Conservation (phyloP, 2,797 vertebrate genomes). For the Falco novaeseelandiae region DNA sequence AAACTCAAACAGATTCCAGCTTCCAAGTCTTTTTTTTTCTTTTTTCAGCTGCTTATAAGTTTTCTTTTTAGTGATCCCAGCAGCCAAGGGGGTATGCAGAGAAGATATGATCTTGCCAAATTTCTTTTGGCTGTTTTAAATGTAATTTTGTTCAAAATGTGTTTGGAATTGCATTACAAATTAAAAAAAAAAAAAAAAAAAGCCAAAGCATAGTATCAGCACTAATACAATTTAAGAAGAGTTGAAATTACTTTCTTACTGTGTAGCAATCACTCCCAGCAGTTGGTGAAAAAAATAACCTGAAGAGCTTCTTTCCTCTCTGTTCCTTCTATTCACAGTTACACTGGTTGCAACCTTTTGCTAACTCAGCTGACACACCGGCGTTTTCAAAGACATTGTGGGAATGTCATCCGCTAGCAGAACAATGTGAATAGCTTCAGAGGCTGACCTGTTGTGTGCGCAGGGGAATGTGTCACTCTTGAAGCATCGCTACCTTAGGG, state of each 20-base stretch:
- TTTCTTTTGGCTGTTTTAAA: conserved; percentile 62
- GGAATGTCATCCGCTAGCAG: conserved; percentile 4
- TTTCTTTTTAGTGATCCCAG: conserved; percentile 35
- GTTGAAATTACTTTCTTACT: conserved; percentile 50
- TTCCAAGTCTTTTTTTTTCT: not conserved
- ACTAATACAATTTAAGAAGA: conserved; percentile 37
- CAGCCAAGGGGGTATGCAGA: not conserved
- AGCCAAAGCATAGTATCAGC: not conserved
- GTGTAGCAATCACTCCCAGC: conserved; percentile 5
- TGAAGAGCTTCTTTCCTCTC: not conserved
- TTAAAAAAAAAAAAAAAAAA: not conserved
- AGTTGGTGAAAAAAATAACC: conserved; percentile 27
- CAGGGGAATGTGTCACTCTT: not conserved
- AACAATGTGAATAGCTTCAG: not conserved
- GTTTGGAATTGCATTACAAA: conserved; percentile 33
- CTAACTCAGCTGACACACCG: not conserved
- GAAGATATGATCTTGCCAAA: conserved; percentile 40
- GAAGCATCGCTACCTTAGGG: not conserved
- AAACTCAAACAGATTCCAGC: not conserved
- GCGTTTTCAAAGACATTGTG: conserved; percentile 13
- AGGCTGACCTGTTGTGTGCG: not conserved
- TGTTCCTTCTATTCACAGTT: conserved; percentile 7
- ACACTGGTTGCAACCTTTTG: conserved; percentile 5
- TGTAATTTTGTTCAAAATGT: conserved; percentile 46
- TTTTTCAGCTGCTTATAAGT: conserved; percentile 25